These are phyloP conservation scores for Sparidentex hasta DNA, from an alignment of 2,797 vertebrate genomes.

Conservation along the genomic window DNA sequence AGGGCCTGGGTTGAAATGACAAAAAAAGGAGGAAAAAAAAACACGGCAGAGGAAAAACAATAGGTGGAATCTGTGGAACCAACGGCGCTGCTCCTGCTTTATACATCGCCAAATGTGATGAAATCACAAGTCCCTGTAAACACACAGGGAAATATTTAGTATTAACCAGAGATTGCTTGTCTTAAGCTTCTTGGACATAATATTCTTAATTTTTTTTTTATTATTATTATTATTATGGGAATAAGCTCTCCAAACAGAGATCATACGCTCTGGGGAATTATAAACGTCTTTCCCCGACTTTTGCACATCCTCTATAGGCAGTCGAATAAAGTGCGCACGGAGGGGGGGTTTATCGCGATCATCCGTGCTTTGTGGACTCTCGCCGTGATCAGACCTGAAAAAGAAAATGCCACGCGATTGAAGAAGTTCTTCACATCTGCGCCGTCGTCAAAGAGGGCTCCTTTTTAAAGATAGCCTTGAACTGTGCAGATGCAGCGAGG, in stretches of 20 bases:
- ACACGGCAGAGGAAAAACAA: slow-evolving; percentile 31
- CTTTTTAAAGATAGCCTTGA: slow-evolving; percentile 72
- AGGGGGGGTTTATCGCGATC: slow-evolving; percentile 51
- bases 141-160: slow-evolving; percentile 41
- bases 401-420: slow-evolving; percentile 69
- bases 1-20: not conserved
- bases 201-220: slow-evolving; percentile 59
- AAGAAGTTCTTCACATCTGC: slow-evolving; percentile 68
- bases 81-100: not conserved
- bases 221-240: slow-evolving; percentile 46
- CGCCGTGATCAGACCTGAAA: slow-evolving; percentile 49
- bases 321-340: slow-evolving; percentile 41
- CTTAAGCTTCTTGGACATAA: slow-evolving; percentile 63
- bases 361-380: slow-evolving; percentile 43
- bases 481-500: slow-evolving; percentile 65
- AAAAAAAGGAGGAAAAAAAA: not conserved
- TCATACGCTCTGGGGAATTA: slow-evolving; percentile 60
- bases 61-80: slow-evolving; percentile 32
- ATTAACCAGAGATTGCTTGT: slow-evolving; percentile 59
- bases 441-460: slow-evolving; percentile 57
- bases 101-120: slow-evolving; percentile 35
- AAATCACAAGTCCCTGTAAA: slow-evolving; percentile 35
- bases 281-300: slow-evolving; percentile 38
- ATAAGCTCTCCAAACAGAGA: slow-evolving; percentile 62
- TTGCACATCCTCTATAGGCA: slow-evolving; percentile 34